Base-by-base conservation (phyloP, 2,113 vertebrate species). In the Corythornis cristatus region DNA sequence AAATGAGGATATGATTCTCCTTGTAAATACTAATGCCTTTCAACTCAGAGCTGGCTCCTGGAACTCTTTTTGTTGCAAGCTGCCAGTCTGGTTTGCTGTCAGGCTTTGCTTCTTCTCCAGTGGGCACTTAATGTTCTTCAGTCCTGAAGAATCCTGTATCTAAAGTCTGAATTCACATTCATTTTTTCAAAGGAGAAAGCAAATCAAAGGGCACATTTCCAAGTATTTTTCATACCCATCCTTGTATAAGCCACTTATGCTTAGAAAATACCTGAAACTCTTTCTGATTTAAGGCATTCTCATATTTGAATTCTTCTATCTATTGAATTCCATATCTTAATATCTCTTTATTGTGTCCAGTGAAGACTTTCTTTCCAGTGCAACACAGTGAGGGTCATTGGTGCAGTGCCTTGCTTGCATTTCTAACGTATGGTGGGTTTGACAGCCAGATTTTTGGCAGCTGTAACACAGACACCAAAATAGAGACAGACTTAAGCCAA, bases 401-500 rank as follows among this genome's bases (percentile, higher is more conserved):
- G 37, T 25, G 65, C 17, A 18, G 67, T 57, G 33, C 23, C 54
- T 46, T 66, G 81, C 79, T 87, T 90, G 67, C 46, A 13, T 68
- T 87, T 85, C 60, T 88, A 67, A 29, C 0, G 0, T 79, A 23
- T 22, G 60, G 66, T 57, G 75, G 31, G n/a, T 66, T 76, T 91
- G 66, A 53, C n/a, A 71, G 54, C 43, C 37, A 58, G 26, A 40
- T 56, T 74, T 86, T 86, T 93, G 82, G 72, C 82, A 89, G 64
- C 91, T 91, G 78, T 71, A 50, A 81, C 13, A 7, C 0, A 40
- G 64, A 58, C 66, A 77, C 60, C 76, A 60, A 73, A 84, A 66
- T 29, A 87, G 83, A 95, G 82, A 76, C 15, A 42, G 67, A 22
- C 33, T 80, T 75, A 89, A 96, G 75, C 71, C 92, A 89, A 96